Base-by-base conservation (phyloP, 2,797 vertebrate species). In the Lepilemur ruficaudatus region DNA sequence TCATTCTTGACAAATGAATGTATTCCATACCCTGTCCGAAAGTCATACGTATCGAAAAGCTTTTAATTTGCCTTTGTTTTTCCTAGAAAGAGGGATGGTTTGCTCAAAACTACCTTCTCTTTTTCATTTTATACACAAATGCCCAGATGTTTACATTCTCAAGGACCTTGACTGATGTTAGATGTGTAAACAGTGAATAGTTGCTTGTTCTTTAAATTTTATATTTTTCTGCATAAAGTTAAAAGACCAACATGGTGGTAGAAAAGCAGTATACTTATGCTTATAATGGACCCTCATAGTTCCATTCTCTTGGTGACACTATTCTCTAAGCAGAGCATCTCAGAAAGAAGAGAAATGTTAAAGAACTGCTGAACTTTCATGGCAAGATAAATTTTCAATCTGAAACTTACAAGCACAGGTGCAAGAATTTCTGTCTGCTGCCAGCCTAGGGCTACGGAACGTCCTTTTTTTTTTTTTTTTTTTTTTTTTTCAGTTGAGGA, bases 51-150 rank as follows among this genome's bases (percentile, higher is more conserved):
- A 43, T 73, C 76, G 75, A 93, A 97, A 84, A 75, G 5, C 8
- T 79, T 89, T 84, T 81, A 46, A 48, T 82, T 97, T 93, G 35
- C 30, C 28, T 95, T 92, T 86, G 7, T 93, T 92, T 95, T 91
- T 95, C 17, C 32, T 78, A 55, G 43, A 80, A 94, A 55, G 43
- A 73, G 10, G 30, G 20, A 5, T 41, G 41, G 10, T 93, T 96
- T 94, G 9, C 7, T 72, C 22, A 70, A 50, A 93, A 59, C 72
- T 57, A 25, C 23, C 2, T 41, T 91, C 7, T 50, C 8, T 59
- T 86, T 92, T 69, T 93, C 25, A 76, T 82, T 93, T 93, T 32
- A 93, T 38, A 30, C 5, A 57, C 17, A 55, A 55, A 61, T 93
- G 35, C 48, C 35, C 18, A 46, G 8, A 57, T 80, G 32, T 69